Evolutionary conservation across 2,888 invertebrate genomes (phyloP).

Genomic region (Cabera pusaria): DNA sequence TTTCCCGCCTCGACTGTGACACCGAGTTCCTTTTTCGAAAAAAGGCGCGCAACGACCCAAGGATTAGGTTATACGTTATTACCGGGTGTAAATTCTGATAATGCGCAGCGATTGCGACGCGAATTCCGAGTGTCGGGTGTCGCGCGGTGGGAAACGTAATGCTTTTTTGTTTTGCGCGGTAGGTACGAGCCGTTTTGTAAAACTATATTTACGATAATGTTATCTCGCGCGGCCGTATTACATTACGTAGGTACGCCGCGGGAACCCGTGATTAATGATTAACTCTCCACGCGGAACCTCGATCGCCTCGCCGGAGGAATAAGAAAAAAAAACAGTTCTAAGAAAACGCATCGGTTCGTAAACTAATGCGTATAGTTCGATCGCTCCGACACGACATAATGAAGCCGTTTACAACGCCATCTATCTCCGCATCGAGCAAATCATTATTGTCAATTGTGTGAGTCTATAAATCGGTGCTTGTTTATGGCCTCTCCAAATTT

Average conservation of each 20-base stretch:
- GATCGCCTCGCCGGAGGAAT: conserved; percentile 29
- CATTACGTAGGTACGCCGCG: conserved; percentile 61
- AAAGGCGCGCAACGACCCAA: conserved; percentile 50
- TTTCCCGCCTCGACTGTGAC: conserved; percentile 70
- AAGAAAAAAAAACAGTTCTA: conserved; percentile 53
- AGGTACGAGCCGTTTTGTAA: conserved; percentile 69
- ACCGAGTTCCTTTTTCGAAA: conserved; percentile 57
- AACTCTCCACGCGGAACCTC: conserved; percentile 53
- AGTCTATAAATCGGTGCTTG: conserved; percentile 63
- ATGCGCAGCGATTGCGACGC: conserved; percentile 66
- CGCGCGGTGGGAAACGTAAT: conserved; percentile 57
- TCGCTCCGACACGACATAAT: conserved; percentile 49
- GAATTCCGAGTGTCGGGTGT: conserved; percentile 67
- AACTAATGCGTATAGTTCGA: conserved; percentile 35
- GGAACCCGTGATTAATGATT: conserved; percentile 66
- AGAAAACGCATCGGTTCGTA: conserved; percentile 39
- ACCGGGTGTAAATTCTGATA: conserved; percentile 68
- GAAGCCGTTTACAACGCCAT: conserved; percentile 59
- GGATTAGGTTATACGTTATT: conserved; percentile 38
- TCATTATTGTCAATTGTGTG: conserved; percentile 57
- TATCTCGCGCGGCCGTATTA: conserved; percentile 66
- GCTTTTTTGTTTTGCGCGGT: conserved; percentile 63
- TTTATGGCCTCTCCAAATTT: conserved; percentile 46
- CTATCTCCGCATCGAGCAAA: conserved; percentile 51
- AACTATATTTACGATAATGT: conserved; percentile 80